Evolutionary conservation across 2,888 invertebrate species (phyloP).

Genomic region (Pilophorus perplexus): DNA sequence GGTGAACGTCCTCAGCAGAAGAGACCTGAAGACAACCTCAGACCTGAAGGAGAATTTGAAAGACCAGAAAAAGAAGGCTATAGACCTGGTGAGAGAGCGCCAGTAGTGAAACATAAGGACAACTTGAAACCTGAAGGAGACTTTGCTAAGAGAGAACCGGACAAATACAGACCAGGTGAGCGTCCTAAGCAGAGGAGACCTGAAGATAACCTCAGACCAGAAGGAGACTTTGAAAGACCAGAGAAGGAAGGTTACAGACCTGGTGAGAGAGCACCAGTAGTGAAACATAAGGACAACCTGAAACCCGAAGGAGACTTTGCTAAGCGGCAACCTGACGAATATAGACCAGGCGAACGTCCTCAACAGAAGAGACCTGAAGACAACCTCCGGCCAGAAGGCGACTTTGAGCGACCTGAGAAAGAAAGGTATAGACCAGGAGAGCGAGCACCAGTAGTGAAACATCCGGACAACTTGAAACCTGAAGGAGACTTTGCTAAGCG

Average conservation of each 20-base stretch:
- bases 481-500: slow-evolving; percentile 50
- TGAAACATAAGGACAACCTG: slow-evolving; percentile 53
- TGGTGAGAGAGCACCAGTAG: slow-evolving; percentile 52
- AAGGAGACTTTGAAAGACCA: slow-evolving; percentile 51
- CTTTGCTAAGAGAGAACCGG: slow-evolving; percentile 51
- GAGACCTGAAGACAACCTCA: slow-evolving; percentile 56
- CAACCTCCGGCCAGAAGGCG: slow-evolving; percentile 57
- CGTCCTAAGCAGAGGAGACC: slow-evolving; percentile 50
- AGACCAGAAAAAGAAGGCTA: slow-evolving; percentile 53
- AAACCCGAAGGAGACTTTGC: slow-evolving; percentile 58
- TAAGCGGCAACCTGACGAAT: slow-evolving; percentile 46
- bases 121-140: slow-evolving; percentile 58
- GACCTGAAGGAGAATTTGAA: slow-evolving; percentile 56
- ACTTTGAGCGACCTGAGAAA: slow-evolving; percentile 52
- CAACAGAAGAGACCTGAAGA: slow-evolving; percentile 54
- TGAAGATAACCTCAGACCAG: slow-evolving; percentile 56
- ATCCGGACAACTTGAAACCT: slow-evolving; percentile 50
- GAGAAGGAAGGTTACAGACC: slow-evolving; percentile 53
- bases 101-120: slow-evolving; percentile 52
- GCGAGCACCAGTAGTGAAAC: slow-evolving; percentile 50
- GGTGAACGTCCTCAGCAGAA: slow-evolving; percentile 56
- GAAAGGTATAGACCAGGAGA: slow-evolving; percentile 41
- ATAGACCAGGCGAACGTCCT: slow-evolving; percentile 47
- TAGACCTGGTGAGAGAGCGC: slow-evolving; percentile 52
- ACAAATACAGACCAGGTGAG: slow-evolving; percentile 48